Evolutionary conservation across 2,113 vertebrate genomes (phyloP).

Genomic region (Ptyas mucosa): DNA sequence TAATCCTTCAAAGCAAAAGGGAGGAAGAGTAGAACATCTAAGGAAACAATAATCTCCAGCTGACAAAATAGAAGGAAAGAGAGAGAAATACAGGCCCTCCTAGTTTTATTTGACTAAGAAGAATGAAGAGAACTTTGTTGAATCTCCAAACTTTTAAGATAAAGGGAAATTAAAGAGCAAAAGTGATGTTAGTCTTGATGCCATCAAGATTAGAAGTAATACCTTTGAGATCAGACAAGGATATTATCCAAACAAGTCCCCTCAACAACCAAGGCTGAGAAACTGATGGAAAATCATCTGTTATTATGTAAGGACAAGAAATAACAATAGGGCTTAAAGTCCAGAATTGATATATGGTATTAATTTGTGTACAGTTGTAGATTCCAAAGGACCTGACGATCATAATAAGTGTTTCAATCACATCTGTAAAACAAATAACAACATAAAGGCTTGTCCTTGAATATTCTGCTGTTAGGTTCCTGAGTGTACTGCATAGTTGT

Average conservation of each 20-base stretch:
- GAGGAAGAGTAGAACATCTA: background rate
- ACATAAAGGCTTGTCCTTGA: background rate
- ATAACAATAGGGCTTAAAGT: background rate
- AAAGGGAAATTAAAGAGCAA: background rate
- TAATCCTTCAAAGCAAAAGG: background rate
- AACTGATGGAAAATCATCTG: background rate
- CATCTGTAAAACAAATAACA: background rate
- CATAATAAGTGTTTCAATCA: background rate
- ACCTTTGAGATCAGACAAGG: background rate
- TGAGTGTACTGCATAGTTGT: background rate
- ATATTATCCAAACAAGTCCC: background rate
- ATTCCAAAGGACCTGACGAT: background rate
- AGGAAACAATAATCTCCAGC: background rate
- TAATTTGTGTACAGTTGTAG: background rate
- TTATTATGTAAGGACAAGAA: background rate
- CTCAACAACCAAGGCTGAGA: background rate
- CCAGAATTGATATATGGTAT: background rate
- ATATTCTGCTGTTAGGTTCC: background rate
- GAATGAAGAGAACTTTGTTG: background rate
- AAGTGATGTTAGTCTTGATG: background rate
- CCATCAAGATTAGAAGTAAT: background rate
- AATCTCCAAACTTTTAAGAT: background rate
- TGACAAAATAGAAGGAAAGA: background rate
- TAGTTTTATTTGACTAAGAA: background rate
- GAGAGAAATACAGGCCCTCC: background rate